Evolutionary conservation across 2,888 invertebrate genomes (phyloP), one percentile per base, ranked within the genome.

Genomic region (Peribatodes rhomboidaria): DNA sequence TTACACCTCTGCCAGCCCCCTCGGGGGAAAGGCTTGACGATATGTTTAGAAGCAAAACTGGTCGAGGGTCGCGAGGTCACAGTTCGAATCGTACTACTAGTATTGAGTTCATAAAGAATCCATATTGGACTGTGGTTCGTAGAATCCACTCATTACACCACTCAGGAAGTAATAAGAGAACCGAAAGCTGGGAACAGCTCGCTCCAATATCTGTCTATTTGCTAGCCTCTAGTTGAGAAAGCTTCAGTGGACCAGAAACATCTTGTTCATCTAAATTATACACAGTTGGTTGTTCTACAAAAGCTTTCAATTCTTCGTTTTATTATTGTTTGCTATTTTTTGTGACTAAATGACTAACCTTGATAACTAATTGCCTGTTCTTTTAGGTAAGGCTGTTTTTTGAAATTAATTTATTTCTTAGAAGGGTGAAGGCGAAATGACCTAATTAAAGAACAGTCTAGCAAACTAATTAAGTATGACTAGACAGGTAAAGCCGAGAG

Each of bases 131-230:
- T 6, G 27, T 46, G 60, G 47, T 41, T 55, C 41, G 39, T 37
- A 39, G 37, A 47, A 41, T 16, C 10, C 58, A 41, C 44, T 64
- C 47, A 64, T 54, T 63, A 49, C 63, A n/a, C 20, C 46, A 3
- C 44, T 27, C 42, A n/a, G 57, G 58, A 58, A 57, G 63, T 64
- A 64, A 64, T 64, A 53, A 58, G 63, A 46, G 46, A 33, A n/a
- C 46, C 42, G 35, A 33, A 11, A 53, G 27, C 16, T 27, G 27
- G 27, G 22, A 49, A 49, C 58, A 31, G 58, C 18, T 50, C 42
- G 41, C n/a, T 50, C 33, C 41, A 59, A 59, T 58, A 59, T 18
- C 50, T 59, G 33, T 59, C 41, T 50, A 52, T 59, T 52, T 50
- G 42, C 50, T 47, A 16, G 42, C 42, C 14, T 31, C 53, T 54